A percentile compares a stretch with the other conserved stretches of the same genome.
phyloP scores from a whole-genome alignment of 2,888 invertebrate species.

The Nephrotoma guestfalica region DNA sequence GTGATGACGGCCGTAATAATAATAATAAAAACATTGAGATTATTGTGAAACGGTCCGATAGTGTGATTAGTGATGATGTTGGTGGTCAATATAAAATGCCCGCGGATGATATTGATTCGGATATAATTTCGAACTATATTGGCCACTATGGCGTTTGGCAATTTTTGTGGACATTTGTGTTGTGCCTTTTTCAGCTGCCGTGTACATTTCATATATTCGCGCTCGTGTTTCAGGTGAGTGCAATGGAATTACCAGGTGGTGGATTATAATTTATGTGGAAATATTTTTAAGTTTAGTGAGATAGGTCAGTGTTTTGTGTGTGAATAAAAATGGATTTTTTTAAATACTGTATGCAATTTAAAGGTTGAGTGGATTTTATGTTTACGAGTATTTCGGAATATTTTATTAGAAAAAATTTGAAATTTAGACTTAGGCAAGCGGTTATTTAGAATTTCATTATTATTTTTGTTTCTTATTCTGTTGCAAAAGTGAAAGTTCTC shows the following conservation, averaged over 20 bases:
- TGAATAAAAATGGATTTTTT: no score
- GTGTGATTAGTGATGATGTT: background rate
- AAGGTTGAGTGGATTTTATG: background rate
- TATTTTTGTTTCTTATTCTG: no score
- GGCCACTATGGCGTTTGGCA: slow-evolving; percentile 46
- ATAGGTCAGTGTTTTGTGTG: background rate
- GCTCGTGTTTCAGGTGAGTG: slow-evolving; percentile 38
- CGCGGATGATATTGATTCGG: slow-evolving; percentile 15
- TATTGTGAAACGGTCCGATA: background rate
- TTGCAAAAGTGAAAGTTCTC: no score
- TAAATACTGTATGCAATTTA: background rate
- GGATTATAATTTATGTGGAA: background rate
- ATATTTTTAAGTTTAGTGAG: background rate
- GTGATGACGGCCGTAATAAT: background rate
- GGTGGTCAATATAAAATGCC: background rate
- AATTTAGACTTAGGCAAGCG: no score
- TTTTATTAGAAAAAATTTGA: no score
- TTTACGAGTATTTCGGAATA: background rate
- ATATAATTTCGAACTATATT: slow-evolving; percentile 38
- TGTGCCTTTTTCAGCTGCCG: slow-evolving; percentile 44
- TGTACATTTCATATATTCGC: slow-evolving; percentile 49
- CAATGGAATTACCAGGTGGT: background rate
- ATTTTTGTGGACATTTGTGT: slow-evolving; percentile 36
- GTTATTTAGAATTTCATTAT: no score
- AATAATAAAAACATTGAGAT: background rate